phyloP scores from a whole-genome alignment of 2,113 vertebrate genomes.

The Ascaphus truei region DNA sequence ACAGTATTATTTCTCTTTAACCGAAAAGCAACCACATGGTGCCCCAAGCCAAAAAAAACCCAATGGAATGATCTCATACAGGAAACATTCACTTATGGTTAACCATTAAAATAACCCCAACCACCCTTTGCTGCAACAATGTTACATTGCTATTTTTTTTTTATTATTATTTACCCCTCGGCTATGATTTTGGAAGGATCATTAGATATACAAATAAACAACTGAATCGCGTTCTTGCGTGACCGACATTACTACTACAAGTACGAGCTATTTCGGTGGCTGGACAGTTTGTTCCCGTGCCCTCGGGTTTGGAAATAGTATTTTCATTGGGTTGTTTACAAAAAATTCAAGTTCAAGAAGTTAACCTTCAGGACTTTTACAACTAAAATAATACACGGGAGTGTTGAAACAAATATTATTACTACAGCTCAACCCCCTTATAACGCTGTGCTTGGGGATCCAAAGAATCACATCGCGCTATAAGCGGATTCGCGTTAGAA shows the following conservation, averaged over 20 bases:
- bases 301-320: not conserved
- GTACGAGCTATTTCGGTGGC: not conserved
- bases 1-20: no score
- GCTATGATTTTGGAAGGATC: not conserved
- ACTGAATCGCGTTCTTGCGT: no score
- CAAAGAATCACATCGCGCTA: no score
- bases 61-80: constrained; percentile 12
- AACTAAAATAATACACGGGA: not conserved
- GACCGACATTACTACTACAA: no score
- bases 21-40: not conserved
- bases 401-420: no score
- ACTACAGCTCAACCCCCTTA: no score
- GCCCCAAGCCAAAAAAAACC: constrained; percentile 12
- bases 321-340: not conserved
- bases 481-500: no score
- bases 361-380: not conserved
- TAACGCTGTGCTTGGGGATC: no score
- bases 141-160: constrained; percentile 4
- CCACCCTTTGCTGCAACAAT: constrained; percentile 20
- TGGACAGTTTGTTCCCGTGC: not conserved
- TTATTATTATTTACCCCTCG: not conserved
- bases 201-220: not conserved
- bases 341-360: not conserved
- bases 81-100: constrained; percentile 62
- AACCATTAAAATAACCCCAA: constrained; percentile 61